Percentiles rank a stretch among this genome's conserved stretches.
Conservation (phyloP, 2,113 vertebrate species). For the Aleadryas rufinucha region DNA sequence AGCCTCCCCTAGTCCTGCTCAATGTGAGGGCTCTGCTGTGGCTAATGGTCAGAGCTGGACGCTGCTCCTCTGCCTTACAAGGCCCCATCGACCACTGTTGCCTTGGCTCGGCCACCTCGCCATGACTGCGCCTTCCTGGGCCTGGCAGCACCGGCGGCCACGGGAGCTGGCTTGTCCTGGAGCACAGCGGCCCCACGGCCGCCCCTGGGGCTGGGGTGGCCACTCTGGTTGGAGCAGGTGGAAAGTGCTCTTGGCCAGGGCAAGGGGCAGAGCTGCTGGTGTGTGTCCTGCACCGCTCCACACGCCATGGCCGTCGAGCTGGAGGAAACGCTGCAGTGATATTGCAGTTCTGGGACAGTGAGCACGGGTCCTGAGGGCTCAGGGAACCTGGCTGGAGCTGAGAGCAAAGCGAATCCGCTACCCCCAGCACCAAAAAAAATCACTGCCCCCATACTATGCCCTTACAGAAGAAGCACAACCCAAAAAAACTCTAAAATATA, state of each 20-base stretch:
- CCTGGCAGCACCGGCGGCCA: fast-evolving
- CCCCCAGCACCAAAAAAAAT: not conserved
- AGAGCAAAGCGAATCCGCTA: not conserved
- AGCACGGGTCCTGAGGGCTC: not conserved
- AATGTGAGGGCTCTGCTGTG: not conserved
- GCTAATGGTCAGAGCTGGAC: not conserved
- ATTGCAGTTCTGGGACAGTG: not conserved
- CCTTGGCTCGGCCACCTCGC: not conserved
- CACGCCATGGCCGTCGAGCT: fast-evolving
- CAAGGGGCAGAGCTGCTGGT: not conserved
- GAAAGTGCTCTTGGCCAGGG: not conserved
- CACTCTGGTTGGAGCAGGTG: not conserved
- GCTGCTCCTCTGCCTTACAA: not conserved
- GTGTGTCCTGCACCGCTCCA: not conserved
- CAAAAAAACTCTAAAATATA: not conserved
- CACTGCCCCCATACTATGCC: not conserved
- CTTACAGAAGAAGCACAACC: not conserved
- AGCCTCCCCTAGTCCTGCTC: not conserved
- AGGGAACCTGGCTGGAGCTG: not conserved
- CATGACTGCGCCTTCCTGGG: fast-evolving
- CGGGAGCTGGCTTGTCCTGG: not conserved
- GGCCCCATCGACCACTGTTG: not conserved
- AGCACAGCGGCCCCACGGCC: fast-evolving
- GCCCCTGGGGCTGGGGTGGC: not conserved
- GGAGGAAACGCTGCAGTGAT: not conserved